phyloP scores from a whole-genome alignment of 2,888 invertebrate species.

The Sisyra terminalis region DNA sequence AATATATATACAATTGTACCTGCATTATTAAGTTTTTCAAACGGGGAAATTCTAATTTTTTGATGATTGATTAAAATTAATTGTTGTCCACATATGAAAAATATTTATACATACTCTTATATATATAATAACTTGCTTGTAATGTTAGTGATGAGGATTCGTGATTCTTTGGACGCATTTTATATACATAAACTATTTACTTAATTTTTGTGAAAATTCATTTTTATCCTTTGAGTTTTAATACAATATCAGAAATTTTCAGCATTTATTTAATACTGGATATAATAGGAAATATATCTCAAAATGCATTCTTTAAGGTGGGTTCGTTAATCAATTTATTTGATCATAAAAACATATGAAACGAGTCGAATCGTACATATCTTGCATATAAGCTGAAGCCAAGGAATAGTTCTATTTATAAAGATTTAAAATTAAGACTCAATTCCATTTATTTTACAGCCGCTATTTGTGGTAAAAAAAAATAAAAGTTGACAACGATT shows the following conservation, averaged over 20 bases:
- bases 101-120: neutral
- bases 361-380: no score
- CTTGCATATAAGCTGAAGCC: no score
- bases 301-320: no score
- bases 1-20: conserved; percentile 9
- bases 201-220: neutral
- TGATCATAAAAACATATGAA: no score
- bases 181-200: neutral
- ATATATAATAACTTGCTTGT: neutral
- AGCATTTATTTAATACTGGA: no score
- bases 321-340: no score
- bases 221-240: neutral
- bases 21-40: conserved; percentile 12
- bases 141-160: neutral
- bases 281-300: no score
- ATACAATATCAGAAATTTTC: neutral
- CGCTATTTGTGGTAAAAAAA: no score
- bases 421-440: no score
- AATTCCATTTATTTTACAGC: no score
- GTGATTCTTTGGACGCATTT: neutral
- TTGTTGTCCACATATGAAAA: conserved; percentile 6
- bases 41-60: conserved; percentile 6
- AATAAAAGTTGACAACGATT: no score
- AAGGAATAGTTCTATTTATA: no score
- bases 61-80: conserved; percentile 5